A percentile compares a stretch with the other conserved stretches of the same genome.
Evolutionary conservation across 2,113 vertebrate genomes (phyloP).

Genomic region (Myotis davidii): DNA sequence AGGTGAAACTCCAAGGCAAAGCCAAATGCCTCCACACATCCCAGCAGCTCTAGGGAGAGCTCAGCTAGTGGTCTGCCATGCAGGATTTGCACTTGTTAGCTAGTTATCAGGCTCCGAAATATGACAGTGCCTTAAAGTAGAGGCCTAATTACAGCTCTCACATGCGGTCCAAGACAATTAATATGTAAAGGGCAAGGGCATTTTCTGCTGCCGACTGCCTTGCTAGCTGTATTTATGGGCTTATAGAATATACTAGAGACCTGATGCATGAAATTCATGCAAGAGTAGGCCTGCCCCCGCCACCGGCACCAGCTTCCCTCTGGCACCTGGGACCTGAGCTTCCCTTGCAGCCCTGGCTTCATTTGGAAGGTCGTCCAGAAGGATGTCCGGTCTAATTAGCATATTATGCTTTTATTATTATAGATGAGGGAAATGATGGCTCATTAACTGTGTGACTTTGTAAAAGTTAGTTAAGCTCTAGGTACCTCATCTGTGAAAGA

Average conservation of each 20-base stretch:
- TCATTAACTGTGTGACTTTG: constrained; percentile 10
- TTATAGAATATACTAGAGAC: neutral
- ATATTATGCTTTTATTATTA: too few relatives aligned
- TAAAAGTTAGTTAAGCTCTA: neutral
- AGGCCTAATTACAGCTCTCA: neutral
- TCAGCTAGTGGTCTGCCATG: neutral
- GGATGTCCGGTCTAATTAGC: too few relatives aligned
- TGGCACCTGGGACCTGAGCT: too few relatives aligned
- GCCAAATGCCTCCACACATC: too few relatives aligned
- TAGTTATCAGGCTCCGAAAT: neutral
- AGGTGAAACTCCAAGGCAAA: neutral
- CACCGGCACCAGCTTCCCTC: too few relatives aligned
- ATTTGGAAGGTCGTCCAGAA: too few relatives aligned
- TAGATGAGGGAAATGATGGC: neutral
- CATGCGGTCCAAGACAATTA: neutral
- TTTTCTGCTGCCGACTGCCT: neutral
- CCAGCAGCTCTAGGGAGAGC: neutral
- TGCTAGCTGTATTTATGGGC: neutral
- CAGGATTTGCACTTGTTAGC: neutral
- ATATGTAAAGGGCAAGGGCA: neutral
- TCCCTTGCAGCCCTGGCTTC: too few relatives aligned
- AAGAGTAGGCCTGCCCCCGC: too few relatives aligned
- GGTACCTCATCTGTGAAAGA: neutral
- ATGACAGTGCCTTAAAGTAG: neutral
- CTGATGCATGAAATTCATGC: too few relatives aligned